Evolutionary conservation across 1,140 invertebrate species (phyloP), one percentile per base, ranked within the genome.

Genomic region (Laodelphax striatellus): DNA sequence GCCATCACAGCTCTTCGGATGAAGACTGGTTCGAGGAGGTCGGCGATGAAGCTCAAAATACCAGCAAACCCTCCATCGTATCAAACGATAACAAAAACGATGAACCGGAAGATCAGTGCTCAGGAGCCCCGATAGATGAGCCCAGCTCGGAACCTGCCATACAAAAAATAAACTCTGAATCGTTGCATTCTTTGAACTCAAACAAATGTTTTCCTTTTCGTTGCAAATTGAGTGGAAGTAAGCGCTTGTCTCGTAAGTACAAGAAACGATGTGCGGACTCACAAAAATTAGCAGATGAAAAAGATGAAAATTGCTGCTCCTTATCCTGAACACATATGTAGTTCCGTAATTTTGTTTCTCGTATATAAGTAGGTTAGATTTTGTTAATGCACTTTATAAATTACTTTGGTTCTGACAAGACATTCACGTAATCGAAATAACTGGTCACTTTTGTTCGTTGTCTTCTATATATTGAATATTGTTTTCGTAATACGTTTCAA

Each of bases 1-100:
- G 67, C 21, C 71, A 72, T 56, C 72, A 72, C 61, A 71, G 70
- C 57, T 72, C 70, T 9, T 72, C 70, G 0, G 70, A 69, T 21
- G 72, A 73, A 63, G 72, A 73, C 54, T 73, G 72, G 72, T 73
- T 72, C 65, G 71, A 73, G 63, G 70, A 72, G 61, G 66, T 60
- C 34, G 55, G 52, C 41, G 52, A 60, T 24, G 59, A 60, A 21
- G 50, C 16, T 46, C 41, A 58, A 28, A 44, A 46, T 17, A 46
- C 43, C 22, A 58, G 56, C 6, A 43, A 22, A 16, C 43, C 43
- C 5, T 58, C 56, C 10, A 58, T 28, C 42, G 22, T 52, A 31
- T 28, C 17, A 6, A 22, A 17, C 13, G 50, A 34, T 6, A 59
- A 52, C 21, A 50, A 50, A 17, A 17, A 50, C 21, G 16, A 50